Percentiles rank a stretch among this genome's conserved stretches.
These are phyloP conservation scores for Hemistola chrysoprasaria DNA, from an alignment of 2,888 invertebrate species.

Conservation along the genomic window DNA sequence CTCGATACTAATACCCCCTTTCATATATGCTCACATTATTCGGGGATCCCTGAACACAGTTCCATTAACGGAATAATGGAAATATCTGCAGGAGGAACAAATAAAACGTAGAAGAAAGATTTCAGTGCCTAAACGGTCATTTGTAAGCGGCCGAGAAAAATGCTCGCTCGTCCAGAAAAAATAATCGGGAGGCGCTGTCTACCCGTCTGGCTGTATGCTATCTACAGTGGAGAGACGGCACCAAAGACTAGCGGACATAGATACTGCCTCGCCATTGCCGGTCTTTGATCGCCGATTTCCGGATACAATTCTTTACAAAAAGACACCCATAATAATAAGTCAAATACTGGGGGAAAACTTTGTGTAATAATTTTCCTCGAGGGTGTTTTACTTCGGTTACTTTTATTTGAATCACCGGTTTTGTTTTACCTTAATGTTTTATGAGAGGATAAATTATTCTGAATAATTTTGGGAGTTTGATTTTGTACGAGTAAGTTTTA, in stretches of 20 bases:
- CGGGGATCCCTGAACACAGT: conserved; percentile 60
- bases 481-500: no score
- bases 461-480: neutral
- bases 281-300: conserved; percentile 31
- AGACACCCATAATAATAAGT: conserved; percentile 28
- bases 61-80: conserved; percentile 75
- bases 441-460: conserved; percentile 3
- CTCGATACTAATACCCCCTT: conserved; percentile 31
- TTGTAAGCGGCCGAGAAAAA: conserved; percentile 75
- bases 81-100: conserved; percentile 62
- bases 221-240: no score
- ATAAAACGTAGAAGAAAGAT: conserved; percentile 69
- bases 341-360: conserved; percentile 15
- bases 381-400: conserved; percentile 12
- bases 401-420: conserved; percentile 12
- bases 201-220: no score
- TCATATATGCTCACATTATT: conserved; percentile 60
- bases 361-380: conserved; percentile 12
- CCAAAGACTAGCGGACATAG: conserved; percentile 6
- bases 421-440: conserved; percentile 5
- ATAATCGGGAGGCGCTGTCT: conserved; percentile 50
- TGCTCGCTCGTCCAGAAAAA: conserved; percentile 72
- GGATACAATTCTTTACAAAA: conserved; percentile 27
- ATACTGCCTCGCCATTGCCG: conserved; percentile 22
- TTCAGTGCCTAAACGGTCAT: conserved; percentile 73